Base-by-base conservation (phyloP, 2,888 invertebrate species). In the Polymixis lichenea region DNA sequence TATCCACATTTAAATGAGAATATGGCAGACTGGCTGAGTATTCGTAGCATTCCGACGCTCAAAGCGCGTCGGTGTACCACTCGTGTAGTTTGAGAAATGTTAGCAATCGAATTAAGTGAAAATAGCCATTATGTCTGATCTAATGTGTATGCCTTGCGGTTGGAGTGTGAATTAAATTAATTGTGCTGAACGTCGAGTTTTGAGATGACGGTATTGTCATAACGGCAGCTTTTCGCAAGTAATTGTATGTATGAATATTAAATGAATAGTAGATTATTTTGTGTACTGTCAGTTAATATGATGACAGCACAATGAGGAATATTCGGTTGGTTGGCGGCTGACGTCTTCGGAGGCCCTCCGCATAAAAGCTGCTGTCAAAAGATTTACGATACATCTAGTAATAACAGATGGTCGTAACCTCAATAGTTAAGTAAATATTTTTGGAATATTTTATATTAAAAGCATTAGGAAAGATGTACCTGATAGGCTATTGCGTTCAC, bases 221-320 rank as follows among this genome's bases (percentile, higher is more conserved):
- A 90, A 90, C 90, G 91, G 92, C 92, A 92, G 91, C 92, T 90
- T 93, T 94, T 93, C 87, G 92, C 92, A 90, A 91, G 92, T 94
- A 94, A 95, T 94, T 95, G 94, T 92, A 91, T 91, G 92, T 92
- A 93, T 94, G 94, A 93, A 94, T 95, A 93, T 93, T 93, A 91
- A 95, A 94, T 93, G 93, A 93, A 94, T 95, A 93, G 94, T 92
- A 92, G 93, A 95, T 94, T 96, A 95, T 95, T 95, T 95, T 94
- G 94, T 91, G 93, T 95, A 94, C 94, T 95, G 96, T 95, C 95
- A 94, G 94, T 95, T 94, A 93, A 93, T 91, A 86, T 90, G 94
- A 93, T 95, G 96, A 95, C 95, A 95, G 95, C 93, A 96, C 95
- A 96, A 96, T 95, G 93, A 94, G 90, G 88, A 91, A 91, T 90